A percentile compares a stretch with the other conserved stretches of the same genome.
Conservation (phyloP, 1,140 invertebrate species). For the Asbolus verrucosus region DNA sequence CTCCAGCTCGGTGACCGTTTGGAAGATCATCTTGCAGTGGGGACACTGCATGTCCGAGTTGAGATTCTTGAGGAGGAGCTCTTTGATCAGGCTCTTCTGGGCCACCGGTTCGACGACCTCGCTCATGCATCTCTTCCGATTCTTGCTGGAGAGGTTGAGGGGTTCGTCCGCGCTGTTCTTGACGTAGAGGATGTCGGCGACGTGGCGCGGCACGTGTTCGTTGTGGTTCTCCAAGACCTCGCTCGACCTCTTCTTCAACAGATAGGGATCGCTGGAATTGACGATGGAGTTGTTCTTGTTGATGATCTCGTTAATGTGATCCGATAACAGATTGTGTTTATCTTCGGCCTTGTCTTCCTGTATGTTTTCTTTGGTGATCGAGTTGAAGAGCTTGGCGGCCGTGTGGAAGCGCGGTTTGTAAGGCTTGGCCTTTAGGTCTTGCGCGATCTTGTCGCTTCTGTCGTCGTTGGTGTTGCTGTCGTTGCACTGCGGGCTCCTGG, state of each 20-base stretch:
- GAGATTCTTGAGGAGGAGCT: constrained; percentile 77
- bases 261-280: constrained; percentile 55
- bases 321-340: constrained; percentile 54
- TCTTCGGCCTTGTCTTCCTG: constrained; percentile 31
- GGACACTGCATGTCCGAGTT: constrained; percentile 63
- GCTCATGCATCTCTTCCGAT: constrained; percentile 73
- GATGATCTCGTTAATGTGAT: constrained; percentile 63
- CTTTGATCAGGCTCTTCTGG: constrained; percentile 77
- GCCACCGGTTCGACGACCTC: constrained; percentile 59
- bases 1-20: constrained; percentile 64
- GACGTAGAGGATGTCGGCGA: constrained; percentile 15
- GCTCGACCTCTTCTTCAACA: constrained; percentile 51
- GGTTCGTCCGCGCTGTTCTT: constrained; percentile 68
- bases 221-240: constrained; percentile 34
- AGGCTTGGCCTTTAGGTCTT: constrained; percentile 67
- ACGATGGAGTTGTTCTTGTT: constrained; percentile 62
- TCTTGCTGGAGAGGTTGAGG: constrained; percentile 75
- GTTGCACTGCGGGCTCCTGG: constrained; percentile 16
- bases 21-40: constrained; percentile 65
- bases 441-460: constrained; percentile 80
- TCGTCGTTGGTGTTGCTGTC: constrained; percentile 67
- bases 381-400: constrained; percentile 55
- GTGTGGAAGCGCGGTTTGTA: constrained; percentile 64
- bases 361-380: constrained; percentile 53
- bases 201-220: constrained; percentile 35